Evolutionary conservation across 2,113 vertebrate species (phyloP).

Genomic region (Rostratula benghalensis): DNA sequence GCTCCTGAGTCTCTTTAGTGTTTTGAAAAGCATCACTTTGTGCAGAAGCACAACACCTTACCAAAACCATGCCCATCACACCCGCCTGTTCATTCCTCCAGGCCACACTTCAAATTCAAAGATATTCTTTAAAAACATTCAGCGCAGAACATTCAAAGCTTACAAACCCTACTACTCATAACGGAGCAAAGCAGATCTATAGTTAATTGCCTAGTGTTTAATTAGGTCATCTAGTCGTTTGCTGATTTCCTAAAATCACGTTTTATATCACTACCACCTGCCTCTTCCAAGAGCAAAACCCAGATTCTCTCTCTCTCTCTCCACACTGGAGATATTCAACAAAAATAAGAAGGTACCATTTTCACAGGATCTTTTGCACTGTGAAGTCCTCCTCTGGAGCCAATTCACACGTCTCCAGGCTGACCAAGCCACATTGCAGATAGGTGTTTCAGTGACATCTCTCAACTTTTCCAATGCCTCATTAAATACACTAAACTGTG

Average conservation of each 20-base stretch:
- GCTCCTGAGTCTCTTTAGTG: neutral
- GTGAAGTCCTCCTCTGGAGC: neutral
- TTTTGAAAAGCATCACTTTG: neutral
- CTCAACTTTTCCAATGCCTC: neutral
- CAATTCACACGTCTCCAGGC: neutral
- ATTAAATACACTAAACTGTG: neutral
- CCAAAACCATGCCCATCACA: neutral
- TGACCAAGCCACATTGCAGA: neutral
- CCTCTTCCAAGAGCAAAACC: neutral
- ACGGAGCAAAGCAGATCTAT: neutral
- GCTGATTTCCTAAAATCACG: neutral
- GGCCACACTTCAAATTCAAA: neutral
- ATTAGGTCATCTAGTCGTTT: neutral
- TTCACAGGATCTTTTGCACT: neutral
- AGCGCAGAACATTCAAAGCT: neutral
- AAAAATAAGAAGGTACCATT: neutral
- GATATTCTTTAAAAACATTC: too few species aligned
- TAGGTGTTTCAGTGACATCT: accelerated
- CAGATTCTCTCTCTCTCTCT: neutral
- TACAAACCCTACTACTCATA: neutral
- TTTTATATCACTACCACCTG: neutral
- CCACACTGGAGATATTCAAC: neutral
- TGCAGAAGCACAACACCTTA: neutral
- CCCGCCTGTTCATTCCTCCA: neutral
- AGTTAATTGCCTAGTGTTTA: neutral